Conservation (phyloP, 1,140 invertebrate genomes). For the Harpegnathos saltator region DNA sequence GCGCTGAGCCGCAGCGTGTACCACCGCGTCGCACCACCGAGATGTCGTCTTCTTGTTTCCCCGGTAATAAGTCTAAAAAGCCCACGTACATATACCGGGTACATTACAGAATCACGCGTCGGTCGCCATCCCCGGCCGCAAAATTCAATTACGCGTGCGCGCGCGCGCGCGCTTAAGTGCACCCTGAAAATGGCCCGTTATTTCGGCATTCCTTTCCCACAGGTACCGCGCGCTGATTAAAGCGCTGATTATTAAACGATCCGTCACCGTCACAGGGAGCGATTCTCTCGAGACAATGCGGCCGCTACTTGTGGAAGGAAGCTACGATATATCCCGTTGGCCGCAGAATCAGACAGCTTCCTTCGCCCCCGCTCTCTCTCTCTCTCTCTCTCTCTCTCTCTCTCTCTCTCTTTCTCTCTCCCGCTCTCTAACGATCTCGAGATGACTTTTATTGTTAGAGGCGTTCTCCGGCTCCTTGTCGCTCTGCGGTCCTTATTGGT, state of each 20-base stretch:
- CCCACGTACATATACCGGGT: conserved; percentile 3
- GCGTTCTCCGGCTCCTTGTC: conserved; percentile 51
- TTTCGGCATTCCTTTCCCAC: conserved; percentile 38
- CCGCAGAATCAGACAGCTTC: conserved; percentile 24
- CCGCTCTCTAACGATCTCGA: conserved; percentile 31
- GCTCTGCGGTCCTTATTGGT: conserved; percentile 64
- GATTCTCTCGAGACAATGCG: conserved; percentile 2
- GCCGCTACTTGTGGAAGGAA: conserved; percentile 27
- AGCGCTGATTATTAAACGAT: conserved; percentile 29
- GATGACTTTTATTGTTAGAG: conserved; percentile 54
- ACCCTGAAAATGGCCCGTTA: conserved; percentile 43
- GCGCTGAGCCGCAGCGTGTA: conserved; percentile 27
- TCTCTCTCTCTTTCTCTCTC: no score
- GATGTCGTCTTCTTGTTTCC: conserved; percentile 37
- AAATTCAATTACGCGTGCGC: conserved; percentile 55
- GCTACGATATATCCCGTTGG: conserved; percentile 51
- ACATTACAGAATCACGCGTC: conserved; percentile 37
- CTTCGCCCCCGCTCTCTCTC: no score
- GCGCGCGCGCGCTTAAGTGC: conserved; percentile 30
- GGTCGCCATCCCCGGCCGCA: conserved; percentile 6
- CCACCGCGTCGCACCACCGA: neutral
- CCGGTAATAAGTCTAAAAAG: conserved; percentile 58
- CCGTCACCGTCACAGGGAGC: conserved; percentile 8
- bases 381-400: no score
- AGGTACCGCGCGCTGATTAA: neutral